phyloP scores from a whole-genome alignment of 2,113 vertebrate genomes.

The Steatornis caripensis region DNA sequence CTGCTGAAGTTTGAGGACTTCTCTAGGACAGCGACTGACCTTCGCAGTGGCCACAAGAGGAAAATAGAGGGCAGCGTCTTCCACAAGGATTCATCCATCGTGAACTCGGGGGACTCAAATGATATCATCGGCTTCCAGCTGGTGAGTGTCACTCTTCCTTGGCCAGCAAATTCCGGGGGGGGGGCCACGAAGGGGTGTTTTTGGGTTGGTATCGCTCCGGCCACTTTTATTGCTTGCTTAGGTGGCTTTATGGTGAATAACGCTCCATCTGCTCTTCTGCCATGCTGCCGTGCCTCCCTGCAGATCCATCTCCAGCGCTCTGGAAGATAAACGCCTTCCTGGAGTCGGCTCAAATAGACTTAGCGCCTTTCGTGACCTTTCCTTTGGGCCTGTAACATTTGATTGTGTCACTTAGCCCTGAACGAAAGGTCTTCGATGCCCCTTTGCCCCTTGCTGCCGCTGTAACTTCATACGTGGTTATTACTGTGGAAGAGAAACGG shows the following conservation, averaged over 20 bases:
- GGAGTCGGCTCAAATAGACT: not conserved
- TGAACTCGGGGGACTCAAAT: slow-evolving; percentile 60
- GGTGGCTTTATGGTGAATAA: not conserved
- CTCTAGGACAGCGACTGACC: slow-evolving; percentile 14
- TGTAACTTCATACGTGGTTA: not conserved
- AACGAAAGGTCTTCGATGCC: not conserved
- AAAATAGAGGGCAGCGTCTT: slow-evolving; percentile 64
- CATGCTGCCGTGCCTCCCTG: not conserved
- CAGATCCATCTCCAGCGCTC: not conserved
- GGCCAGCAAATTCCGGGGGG: not conserved
- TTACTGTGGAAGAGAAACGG: not conserved
- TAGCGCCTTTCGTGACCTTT: not conserved
- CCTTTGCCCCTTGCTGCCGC: not conserved
- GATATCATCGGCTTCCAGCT: slow-evolving; percentile 77
- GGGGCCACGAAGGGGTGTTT: not conserved
- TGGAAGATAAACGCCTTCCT: not conserved
- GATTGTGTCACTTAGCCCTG: not conserved
- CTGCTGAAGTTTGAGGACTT: slow-evolving; percentile 54
- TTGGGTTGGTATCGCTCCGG: not conserved
- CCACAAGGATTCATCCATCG: slow-evolving; percentile 62
- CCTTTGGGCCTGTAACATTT: not conserved
- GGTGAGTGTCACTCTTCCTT: slow-evolving; percentile 60
- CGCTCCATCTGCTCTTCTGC: not conserved
- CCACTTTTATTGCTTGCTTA: not conserved
- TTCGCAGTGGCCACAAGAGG: slow-evolving; percentile 62